Evolutionary conservation across 2,797 vertebrate species (phyloP).

Genomic region (Silurus lanzhouensis): DNA sequence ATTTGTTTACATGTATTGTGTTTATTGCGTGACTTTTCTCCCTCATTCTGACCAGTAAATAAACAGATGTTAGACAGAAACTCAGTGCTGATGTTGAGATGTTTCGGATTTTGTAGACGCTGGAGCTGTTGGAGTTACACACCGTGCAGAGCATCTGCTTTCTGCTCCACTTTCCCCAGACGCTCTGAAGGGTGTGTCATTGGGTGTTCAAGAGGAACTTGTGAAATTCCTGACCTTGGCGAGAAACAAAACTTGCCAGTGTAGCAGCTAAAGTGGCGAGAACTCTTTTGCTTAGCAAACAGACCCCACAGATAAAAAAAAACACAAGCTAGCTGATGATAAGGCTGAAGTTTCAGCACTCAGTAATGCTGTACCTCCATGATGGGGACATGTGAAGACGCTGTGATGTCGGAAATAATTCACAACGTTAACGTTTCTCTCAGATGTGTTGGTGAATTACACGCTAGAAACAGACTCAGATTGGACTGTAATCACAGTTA

Average conservation of each 20-base stretch:
- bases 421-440: not conserved
- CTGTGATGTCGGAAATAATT: not conserved
- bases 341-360: not conserved
- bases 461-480: not conserved
- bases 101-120: no score
- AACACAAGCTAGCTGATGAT: not conserved
- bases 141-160: not conserved
- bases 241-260: not conserved
- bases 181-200: not conserved
- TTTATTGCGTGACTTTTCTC: not conserved
- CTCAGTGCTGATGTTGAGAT: not conserved
- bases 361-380: not conserved
- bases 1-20: not conserved
- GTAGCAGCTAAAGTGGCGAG: not conserved
- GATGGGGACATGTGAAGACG: not conserved
- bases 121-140: no score
- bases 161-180: not conserved
- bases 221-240: not conserved
- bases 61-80: not conserved
- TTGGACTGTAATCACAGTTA: not conserved
- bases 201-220: not conserved
- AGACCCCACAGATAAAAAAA: not conserved
- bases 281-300: slow-evolving; percentile 3
- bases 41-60: not conserved
- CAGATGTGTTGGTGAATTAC: not conserved